Percentiles rank a stretch among this genome's conserved stretches.
Evolutionary conservation across 1,140 invertebrate genomes (phyloP).

Genomic region (Dufourea novaeangliae): DNA sequence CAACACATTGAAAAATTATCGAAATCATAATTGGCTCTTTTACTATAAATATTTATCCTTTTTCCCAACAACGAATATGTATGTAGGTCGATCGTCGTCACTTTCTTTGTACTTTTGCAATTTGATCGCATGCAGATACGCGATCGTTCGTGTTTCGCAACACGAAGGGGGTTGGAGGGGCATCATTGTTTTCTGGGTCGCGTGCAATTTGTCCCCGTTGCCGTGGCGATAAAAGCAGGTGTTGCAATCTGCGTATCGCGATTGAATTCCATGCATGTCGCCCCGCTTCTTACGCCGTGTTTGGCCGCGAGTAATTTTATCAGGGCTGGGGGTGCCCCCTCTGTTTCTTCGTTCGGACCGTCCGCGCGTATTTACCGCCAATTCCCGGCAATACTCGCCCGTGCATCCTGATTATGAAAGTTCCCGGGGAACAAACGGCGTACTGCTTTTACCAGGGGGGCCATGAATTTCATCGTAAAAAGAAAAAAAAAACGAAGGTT

Average conservation of each 20-base stretch:
- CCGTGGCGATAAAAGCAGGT: not conserved
- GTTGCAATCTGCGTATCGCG: slow-evolving; percentile 2
- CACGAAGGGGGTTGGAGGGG: too few relatives aligned
- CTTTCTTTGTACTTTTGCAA: not conserved
- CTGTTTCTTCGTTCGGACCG: not conserved
- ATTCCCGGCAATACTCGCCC: not conserved
- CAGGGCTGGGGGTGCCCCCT: too few relatives aligned
- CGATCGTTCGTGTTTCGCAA: not conserved
- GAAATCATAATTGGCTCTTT: too few relatives aligned
- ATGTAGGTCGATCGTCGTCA: too few relatives aligned
- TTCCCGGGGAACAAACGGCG: slow-evolving; percentile 3
- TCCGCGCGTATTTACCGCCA: not conserved
- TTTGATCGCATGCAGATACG: not conserved
- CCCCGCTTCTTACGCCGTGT: not conserved
- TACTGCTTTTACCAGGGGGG: not conserved
- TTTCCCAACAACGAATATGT: too few relatives aligned
- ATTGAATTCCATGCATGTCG: not conserved
- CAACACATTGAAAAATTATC: too few relatives aligned
- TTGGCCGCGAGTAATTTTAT: not conserved
- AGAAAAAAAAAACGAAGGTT: not conserved
- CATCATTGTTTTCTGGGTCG: not conserved
- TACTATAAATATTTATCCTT: too few relatives aligned
- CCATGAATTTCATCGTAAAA: not conserved
- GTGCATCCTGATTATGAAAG: slow-evolving; percentile 2
- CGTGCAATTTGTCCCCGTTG: not conserved